Conservation (phyloP, 2,113 vertebrate genomes). For the Trinectes maculatus region DNA sequence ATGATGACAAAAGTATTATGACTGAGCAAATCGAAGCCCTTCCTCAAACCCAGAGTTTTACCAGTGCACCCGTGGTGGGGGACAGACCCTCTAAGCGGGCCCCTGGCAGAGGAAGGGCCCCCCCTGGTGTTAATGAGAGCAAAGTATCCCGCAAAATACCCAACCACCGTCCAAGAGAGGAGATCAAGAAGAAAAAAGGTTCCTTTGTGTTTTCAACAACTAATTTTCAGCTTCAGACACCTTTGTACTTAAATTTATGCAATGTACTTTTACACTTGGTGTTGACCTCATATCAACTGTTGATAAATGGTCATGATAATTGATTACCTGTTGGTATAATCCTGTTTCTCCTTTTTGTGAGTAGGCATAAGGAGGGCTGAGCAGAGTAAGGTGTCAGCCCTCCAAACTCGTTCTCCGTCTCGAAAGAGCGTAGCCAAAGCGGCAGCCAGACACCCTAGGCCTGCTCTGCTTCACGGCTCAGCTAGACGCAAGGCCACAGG, state of each 20-base stretch:
- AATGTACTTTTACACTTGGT: too few species aligned
- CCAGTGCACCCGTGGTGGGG: conserved; percentile 83
- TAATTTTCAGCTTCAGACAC: too few species aligned
- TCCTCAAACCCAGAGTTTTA: conserved; percentile 88
- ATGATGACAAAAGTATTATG: conserved; percentile 95
- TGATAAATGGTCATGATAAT: too few species aligned
- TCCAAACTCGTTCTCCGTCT: conserved; percentile 93
- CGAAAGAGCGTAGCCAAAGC: conserved; percentile 95
- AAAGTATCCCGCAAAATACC: conserved; percentile 90
- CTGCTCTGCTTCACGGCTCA: conserved; percentile 91
- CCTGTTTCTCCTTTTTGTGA: conserved; percentile 81
- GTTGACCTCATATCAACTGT: too few species aligned
- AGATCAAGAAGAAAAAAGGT: conserved; percentile 98
- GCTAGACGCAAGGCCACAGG: conserved; percentile 97
- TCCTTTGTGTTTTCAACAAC: conserved; percentile 61
- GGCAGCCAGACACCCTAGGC: conserved; percentile 93
- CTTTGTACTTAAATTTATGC: too few species aligned
- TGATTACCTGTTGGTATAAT: conserved; percentile 59
- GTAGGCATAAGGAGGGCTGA: conserved; percentile 95
- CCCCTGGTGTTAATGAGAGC: conserved; percentile 87
- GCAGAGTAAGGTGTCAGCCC: conserved; percentile 94
- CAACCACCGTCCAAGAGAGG: conserved; percentile 90
- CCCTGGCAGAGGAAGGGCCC: conserved; percentile 89
- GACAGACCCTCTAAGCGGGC: conserved; percentile 91
- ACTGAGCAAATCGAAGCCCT: conserved; percentile 92